phyloP scores from a whole-genome alignment of 2,113 vertebrate genomes.

The Corythoichthys intestinalis region DNA sequence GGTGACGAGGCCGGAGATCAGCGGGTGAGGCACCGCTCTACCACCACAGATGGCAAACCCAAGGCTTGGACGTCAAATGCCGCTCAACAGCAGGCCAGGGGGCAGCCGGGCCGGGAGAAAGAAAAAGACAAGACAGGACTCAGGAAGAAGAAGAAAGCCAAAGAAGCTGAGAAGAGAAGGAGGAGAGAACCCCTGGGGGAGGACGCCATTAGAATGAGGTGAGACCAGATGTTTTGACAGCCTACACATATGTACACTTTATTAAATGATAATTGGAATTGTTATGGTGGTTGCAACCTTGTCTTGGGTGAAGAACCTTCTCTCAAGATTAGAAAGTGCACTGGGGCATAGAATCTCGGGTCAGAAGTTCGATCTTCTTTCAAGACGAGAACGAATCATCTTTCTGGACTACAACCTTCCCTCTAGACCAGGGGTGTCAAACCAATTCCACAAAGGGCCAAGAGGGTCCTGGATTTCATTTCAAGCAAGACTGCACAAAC shows the following conservation, averaged over 20 bases:
- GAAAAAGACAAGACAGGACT: slow-evolving; percentile 61
- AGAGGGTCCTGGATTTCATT: no score
- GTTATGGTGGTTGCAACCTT: no score
- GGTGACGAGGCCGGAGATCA: slow-evolving; percentile 46
- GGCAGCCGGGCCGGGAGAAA: slow-evolving; percentile 48
- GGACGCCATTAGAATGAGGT: slow-evolving; percentile 83
- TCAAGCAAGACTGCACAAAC: no score
- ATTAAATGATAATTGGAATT: neutral
- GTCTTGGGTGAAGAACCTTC: no score
- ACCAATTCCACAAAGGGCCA: no score
- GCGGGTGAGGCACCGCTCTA: slow-evolving; percentile 50
- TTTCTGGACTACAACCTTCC: no score
- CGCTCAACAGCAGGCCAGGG: slow-evolving; percentile 46
- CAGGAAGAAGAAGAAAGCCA: slow-evolving; percentile 72
- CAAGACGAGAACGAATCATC: no score
- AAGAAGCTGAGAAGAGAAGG: slow-evolving; percentile 73
- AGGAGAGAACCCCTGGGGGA: slow-evolving; percentile 83
- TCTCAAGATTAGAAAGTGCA: no score
- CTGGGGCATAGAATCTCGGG: no score
- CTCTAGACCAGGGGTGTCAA: no score
- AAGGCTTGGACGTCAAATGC: slow-evolving; percentile 45
- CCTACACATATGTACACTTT: neutral
- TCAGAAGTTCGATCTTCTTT: no score
- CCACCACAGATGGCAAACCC: slow-evolving; percentile 32
- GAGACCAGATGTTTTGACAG: slow-evolving; percentile 36